A percentile compares a stretch with the other conserved stretches of the same genome.
Conservation (phyloP, 2,888 invertebrate species). For the Drosophila falleni region DNA sequence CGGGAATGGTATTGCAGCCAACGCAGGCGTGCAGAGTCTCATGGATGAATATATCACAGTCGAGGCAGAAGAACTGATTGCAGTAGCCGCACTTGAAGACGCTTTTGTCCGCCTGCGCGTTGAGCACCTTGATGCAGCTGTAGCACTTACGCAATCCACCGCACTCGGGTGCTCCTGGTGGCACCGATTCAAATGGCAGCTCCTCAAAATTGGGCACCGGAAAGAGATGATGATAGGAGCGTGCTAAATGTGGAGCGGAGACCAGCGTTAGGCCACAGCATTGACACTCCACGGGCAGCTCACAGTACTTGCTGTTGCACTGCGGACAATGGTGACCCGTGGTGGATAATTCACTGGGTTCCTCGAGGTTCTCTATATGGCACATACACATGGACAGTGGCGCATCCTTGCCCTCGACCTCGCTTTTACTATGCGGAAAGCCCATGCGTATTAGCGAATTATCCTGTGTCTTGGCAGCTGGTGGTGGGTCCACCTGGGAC, state of each 20-base stretch:
- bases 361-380: conserved; percentile 92
- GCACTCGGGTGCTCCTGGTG: conserved; percentile 42
- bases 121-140: conserved; percentile 90
- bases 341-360: conserved; percentile 89
- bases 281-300: conserved; percentile 98
- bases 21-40: conserved; percentile 98
- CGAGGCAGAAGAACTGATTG: conserved; percentile 93
- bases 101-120: conserved; percentile 89
- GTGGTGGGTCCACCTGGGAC: conserved; percentile 89
- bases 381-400: conserved; percentile 97
- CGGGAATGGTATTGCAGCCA: conserved; percentile 92
- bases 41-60: conserved; percentile 98
- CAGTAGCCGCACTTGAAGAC: conserved; percentile 94
- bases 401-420: conserved; percentile 87
- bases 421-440: conserved; percentile 92
- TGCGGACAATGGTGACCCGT: conserved; percentile 97
- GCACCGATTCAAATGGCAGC: conserved; percentile 86
- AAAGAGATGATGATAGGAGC: conserved; percentile 98
- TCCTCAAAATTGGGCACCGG: conserved; percentile 95
- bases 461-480: conserved; percentile 90
- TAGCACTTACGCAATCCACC: conserved; percentile 89
- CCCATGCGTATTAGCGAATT: conserved; percentile 98
- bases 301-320: conserved; percentile 98
- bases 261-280: conserved; percentile 98
- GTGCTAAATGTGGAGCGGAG: conserved; percentile 98